These are phyloP conservation scores for Cheilosia vulpina DNA, from an alignment of 2,888 invertebrate genomes.

Conservation along the genomic window DNA sequence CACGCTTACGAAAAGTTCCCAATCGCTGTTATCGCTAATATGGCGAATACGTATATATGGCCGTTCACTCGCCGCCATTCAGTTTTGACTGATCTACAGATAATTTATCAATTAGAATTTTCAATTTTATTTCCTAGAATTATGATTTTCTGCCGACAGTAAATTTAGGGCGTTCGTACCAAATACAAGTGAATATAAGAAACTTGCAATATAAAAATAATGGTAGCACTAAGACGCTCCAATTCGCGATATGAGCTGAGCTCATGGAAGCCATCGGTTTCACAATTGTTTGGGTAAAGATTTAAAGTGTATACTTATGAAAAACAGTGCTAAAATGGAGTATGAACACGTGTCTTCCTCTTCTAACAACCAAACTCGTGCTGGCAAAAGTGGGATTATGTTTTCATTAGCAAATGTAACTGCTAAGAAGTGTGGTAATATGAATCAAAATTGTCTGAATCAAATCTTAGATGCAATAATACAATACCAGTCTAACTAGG, in stretches of 20 bases:
- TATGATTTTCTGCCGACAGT: not conserved
- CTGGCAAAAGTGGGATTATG: no score
- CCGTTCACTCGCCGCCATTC: not conserved
- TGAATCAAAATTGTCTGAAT: no score
- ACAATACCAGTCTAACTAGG: no score
- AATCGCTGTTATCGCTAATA: not conserved
- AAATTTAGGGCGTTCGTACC: not conserved
- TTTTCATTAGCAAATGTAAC: no score
- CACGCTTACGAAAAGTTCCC: not conserved
- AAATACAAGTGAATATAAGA: conserved; percentile 8
- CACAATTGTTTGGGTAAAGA: conserved; percentile 31
- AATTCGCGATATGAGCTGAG: conserved; percentile 31
- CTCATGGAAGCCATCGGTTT: conserved; percentile 11
- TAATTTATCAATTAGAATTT: conserved; percentile 23
- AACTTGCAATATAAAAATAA: not conserved
- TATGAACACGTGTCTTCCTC: no score
- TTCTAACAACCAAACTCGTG: no score
- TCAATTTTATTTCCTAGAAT: not conserved
- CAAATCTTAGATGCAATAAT: no score
- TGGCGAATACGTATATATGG: not conserved
- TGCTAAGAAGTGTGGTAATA: no score
- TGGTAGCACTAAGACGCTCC: conserved; percentile 27
- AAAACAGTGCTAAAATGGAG: no score
- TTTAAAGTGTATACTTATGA: not conserved
- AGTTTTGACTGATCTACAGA: not conserved